A percentile compares a stretch with the other conserved stretches of the same genome.
Evolutionary conservation across 2,888 invertebrate species (phyloP).

Genomic region (Neocrepidodera transversa): DNA sequence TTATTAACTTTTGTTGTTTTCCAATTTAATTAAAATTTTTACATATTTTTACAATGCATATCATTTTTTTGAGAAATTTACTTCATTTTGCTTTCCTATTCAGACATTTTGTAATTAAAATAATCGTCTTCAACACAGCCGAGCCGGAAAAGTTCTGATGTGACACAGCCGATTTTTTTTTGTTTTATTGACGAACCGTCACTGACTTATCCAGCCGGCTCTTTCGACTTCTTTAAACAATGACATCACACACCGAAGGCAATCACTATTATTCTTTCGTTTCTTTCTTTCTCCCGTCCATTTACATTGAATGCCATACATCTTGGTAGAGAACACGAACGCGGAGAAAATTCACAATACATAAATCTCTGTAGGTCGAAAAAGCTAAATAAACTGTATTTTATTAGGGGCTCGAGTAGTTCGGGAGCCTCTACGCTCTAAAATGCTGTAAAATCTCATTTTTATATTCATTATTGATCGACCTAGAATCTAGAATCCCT

Average conservation of each 20-base stretch:
- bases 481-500: not conserved
- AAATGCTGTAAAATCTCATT: conserved; percentile 1
- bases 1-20: too few species aligned
- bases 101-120: too few species aligned
- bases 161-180: too few species aligned
- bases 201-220: conserved; percentile 5
- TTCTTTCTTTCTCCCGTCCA: conserved; percentile 41
- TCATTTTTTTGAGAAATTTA: too few species aligned
- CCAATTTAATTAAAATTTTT: too few species aligned
- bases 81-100: too few species aligned
- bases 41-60: too few species aligned
- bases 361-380: conserved; percentile 54
- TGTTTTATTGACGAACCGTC: not conserved
- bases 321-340: conserved; percentile 53
- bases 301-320: conserved; percentile 60
- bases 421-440: conserved; percentile 9
- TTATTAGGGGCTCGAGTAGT: conserved; percentile 18
- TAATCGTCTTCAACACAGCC: too few species aligned
- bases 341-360: conserved; percentile 54
- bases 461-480: conserved; percentile 1
- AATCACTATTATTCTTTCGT: conserved; percentile 57
- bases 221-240: conserved; percentile 48
- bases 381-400: conserved; percentile 50
- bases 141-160: too few species aligned
- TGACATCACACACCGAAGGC: conserved; percentile 51